Evolutionary conservation across 2,113 vertebrate genomes (phyloP).

Genomic region (Limanda limanda): DNA sequence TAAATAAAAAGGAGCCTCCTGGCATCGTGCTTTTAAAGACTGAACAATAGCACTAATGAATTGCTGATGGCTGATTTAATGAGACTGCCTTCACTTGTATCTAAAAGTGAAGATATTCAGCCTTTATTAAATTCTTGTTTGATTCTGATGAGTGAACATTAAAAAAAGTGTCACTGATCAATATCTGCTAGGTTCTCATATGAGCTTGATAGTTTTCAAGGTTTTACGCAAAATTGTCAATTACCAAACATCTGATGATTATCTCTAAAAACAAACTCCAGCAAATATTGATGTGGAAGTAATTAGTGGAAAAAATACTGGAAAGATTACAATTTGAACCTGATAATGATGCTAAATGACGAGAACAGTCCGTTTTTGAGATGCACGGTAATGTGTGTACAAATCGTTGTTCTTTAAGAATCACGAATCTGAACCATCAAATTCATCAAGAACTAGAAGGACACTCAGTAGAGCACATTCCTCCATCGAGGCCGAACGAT

Average conservation of each 20-base stretch:
- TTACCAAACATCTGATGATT: neutral
- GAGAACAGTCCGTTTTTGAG: too few species aligned
- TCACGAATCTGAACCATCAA: neutral
- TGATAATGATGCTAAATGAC: neutral
- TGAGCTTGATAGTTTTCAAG: neutral
- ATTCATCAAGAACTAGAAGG: neutral
- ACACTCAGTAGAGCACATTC: neutral
- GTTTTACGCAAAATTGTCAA: neutral
- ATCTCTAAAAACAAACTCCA: neutral
- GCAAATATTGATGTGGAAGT: neutral
- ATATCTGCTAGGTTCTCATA: conserved; percentile 17
- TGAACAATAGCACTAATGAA: conserved; percentile 44
- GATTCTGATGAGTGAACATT: conserved; percentile 47
- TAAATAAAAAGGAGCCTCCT: conserved; percentile 41
- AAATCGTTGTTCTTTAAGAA: too few species aligned
- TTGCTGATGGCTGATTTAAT: conserved; percentile 46
- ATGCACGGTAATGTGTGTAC: neutral
- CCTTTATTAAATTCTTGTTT: conserved; percentile 38
- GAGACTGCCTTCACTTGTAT: conserved; percentile 20
- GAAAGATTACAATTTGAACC: neutral
- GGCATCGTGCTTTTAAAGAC: conserved; percentile 30
- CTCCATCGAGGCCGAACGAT: too few species aligned
- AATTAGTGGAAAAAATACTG: neutral
- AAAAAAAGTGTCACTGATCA: conserved; percentile 26
- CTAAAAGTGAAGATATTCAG: conserved; percentile 16